phyloP scores from a whole-genome alignment of 2,113 vertebrate genomes.

The Naja naja region DNA sequence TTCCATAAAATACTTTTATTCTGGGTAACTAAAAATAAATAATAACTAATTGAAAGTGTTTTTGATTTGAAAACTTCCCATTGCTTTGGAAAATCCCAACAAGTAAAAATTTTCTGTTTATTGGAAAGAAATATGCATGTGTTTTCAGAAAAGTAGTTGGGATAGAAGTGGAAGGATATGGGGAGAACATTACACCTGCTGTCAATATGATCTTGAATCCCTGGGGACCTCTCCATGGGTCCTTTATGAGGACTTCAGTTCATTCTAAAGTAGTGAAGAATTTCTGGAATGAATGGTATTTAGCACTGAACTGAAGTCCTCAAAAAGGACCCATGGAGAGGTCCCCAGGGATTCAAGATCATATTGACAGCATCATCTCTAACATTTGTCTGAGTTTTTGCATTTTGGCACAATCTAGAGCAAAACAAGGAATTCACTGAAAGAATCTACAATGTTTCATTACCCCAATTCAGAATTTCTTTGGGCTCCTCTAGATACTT shows the following conservation, averaged over 20 bases:
- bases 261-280: no score
- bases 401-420: neutral
- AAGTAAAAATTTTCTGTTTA: neutral
- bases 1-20: neutral
- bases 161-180: neutral
- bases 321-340: no score
- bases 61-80: neutral
- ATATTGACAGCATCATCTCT: no score
- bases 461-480: neutral
- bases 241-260: no score
- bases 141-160: neutral
- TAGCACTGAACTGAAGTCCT: no score
- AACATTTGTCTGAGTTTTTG: neutral
- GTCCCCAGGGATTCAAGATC: no score
- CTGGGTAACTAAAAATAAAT: neutral
- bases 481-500: neutral
- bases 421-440: neutral
- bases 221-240: neutral
- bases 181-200: neutral
- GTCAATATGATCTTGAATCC: no score
- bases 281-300: no score
- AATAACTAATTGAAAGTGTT: neutral
- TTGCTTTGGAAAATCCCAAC: neutral
- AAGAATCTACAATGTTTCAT: neutral
- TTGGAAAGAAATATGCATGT: neutral